A percentile compares a stretch with the other conserved stretches of the same genome.
Conservation (phyloP, 1,140 invertebrate species). For the Drosophila suzukii region DNA sequence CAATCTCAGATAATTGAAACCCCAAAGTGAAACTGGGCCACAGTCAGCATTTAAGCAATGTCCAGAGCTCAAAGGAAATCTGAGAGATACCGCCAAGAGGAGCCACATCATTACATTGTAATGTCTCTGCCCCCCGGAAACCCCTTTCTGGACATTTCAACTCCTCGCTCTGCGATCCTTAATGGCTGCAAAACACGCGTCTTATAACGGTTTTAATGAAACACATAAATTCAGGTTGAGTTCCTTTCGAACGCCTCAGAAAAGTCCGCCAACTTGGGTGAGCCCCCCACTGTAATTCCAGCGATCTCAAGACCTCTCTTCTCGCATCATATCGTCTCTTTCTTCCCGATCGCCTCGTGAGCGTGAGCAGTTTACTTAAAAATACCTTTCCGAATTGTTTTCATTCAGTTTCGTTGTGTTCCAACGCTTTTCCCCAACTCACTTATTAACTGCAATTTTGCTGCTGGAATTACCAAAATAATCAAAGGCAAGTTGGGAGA, state of each 20-base stretch:
- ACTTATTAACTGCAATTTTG: conserved; percentile 50
- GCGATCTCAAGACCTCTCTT: conserved; percentile 12
- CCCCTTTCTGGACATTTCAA: background rate
- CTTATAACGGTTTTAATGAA: conserved; percentile 79
- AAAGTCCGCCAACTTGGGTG: conserved; percentile 64
- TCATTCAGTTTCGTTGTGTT: conserved; percentile 7
- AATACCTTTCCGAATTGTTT: conserved; percentile 42
- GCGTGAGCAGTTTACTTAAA: conserved; percentile 68
- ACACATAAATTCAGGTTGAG: conserved; percentile 73
- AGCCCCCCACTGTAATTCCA: conserved; percentile 48
- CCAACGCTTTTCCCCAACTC: conserved; percentile 11
- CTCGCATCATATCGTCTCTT: conserved; percentile 1
- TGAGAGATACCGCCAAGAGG: conserved; percentile 22
- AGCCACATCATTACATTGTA: conserved; percentile 71
- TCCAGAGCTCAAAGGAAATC: conserved; percentile 49
- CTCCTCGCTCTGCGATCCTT: conserved; percentile 29
- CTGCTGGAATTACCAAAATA: conserved; percentile 40
- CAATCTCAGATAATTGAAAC: conserved; percentile 46
- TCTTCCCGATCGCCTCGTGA: conserved; percentile 42
- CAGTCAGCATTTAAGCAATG: conserved; percentile 33
- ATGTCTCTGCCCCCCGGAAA: conserved; percentile 6
- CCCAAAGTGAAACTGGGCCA: conserved; percentile 44
- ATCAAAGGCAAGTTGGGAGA: conserved; percentile 31
- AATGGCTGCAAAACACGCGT: conserved; percentile 73
- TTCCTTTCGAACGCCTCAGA: conserved; percentile 48